Evolutionary conservation across 1,140 invertebrate species (phyloP).

Genomic region (Eumaeus atala): DNA sequence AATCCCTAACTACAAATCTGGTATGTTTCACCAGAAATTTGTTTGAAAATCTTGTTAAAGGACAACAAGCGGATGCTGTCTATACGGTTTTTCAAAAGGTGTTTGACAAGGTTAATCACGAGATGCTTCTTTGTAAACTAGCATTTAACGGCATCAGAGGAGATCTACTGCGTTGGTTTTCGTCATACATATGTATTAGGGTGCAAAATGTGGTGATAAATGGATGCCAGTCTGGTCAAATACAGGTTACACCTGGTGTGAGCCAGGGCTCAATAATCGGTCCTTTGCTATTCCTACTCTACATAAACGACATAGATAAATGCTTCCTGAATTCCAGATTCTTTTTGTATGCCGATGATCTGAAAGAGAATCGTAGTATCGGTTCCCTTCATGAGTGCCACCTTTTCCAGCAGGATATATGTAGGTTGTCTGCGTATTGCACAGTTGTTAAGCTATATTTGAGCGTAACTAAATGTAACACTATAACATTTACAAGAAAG

Average conservation of each 20-base stretch:
- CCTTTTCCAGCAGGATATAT: background rate
- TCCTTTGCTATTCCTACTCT: slow-evolving; percentile 11
- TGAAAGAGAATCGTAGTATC: slow-evolving; percentile 4
- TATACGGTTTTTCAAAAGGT: slow-evolving; percentile 14
- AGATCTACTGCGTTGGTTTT: slow-evolving; percentile 7
- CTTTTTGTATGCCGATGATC: slow-evolving; percentile 14
- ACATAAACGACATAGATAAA: slow-evolving; percentile 13
- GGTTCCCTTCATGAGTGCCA: background rate
- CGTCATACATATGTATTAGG: slow-evolving; percentile 10
- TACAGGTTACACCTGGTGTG: slow-evolving; percentile 6
- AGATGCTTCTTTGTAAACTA: slow-evolving; percentile 2
- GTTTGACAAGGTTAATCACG: slow-evolving; percentile 11
- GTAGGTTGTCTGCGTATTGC: background rate
- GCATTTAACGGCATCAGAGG: slow-evolving; percentile 9
- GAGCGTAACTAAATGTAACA: slow-evolving; percentile 11
- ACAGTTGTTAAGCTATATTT: background rate
- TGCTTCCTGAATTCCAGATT: slow-evolving; percentile 14
- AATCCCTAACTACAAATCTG: slow-evolving; percentile 12
- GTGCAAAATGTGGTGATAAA: slow-evolving; percentile 12
- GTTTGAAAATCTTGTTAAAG: slow-evolving; percentile 5
- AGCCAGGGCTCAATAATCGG: slow-evolving; percentile 15
- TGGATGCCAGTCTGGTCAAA: slow-evolving; percentile 2
- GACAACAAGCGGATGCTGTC: background rate
- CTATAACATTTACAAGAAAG: slow-evolving; percentile 12
- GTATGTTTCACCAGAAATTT: background rate